A percentile compares a stretch with the other conserved stretches of the same genome.
phyloP scores from a whole-genome alignment of 2,113 vertebrate species.

The Gasterosteus nipponicus region DNA sequence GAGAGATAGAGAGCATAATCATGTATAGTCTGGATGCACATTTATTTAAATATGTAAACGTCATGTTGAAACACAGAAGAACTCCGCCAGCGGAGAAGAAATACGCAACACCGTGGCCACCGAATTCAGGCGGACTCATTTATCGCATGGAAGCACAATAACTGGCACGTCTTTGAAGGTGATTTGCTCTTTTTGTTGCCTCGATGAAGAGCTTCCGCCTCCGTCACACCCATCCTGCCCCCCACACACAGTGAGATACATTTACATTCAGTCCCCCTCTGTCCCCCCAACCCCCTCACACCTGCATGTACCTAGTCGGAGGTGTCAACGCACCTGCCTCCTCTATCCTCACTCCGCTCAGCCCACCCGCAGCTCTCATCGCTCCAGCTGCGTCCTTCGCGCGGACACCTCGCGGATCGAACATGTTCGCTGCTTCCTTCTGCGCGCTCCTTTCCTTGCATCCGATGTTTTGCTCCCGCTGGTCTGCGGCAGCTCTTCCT shows the following conservation, averaged over 20 bases:
- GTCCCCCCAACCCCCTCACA: not conserved
- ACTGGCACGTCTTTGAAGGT: not conserved
- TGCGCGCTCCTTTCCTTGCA: not conserved
- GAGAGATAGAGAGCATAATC: not conserved
- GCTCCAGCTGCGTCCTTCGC: constrained; percentile 22
- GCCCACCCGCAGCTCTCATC: not conserved
- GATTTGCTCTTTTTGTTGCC: not conserved
- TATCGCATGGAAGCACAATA: not conserved
- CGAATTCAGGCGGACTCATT: not conserved
- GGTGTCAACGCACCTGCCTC: not conserved
- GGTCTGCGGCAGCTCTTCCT: not conserved
- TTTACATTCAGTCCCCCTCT: constrained; percentile 64
- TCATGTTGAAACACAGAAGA: not conserved
- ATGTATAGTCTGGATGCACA: not conserved
- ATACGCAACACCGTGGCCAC: not conserved
- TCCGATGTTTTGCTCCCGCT: not conserved
- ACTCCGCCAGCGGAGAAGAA: not conserved
- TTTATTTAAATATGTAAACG: constrained; percentile 1
- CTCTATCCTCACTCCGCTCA: not conserved
- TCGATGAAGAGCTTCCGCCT: not conserved
- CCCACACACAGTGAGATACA: not conserved
- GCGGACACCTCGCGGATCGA: not conserved
- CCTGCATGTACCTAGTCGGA: not conserved
- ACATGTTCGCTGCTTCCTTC: constrained; percentile 12
- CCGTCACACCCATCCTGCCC: not conserved